Evolutionary conservation across 2,797 vertebrate genomes (phyloP), one percentile per base, ranked within the genome.

Genomic region (Diplodus puntazzo): DNA sequence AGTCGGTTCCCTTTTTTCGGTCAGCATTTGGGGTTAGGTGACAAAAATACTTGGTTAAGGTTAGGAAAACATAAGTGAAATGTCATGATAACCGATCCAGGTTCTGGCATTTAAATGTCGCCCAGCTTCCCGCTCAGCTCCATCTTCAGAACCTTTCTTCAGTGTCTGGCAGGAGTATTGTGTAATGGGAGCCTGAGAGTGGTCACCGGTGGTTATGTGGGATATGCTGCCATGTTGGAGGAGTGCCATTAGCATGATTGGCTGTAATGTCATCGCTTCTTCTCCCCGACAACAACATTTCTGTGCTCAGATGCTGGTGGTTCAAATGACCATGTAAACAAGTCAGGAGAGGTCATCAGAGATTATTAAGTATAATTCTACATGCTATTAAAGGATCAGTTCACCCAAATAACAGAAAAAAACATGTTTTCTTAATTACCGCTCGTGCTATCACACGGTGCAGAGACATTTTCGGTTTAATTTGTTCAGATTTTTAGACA

Each of bases 251-350:
- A 68, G 43, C 73, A 77, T 5, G 25, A 88, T 65, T 60, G 63
- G 62, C 64, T 80, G 79, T 69, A 67, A 86, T 69, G 66, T 82
- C 60, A 30, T 46, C 34, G 23, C 86, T 77, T 50, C 86, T 77
- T 79, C 70, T 77, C 81, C 75, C 70, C 59, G 75, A 71, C 78
- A 81, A 83, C 86, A 81, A 80, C 1, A 73, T 83, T 49, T 82
- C 61, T 75, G 46, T 67, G 49, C 58, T 58, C 21, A 21, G 63
- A 77, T 48, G 68, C 27, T n/a, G 21, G 6, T 25, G 58, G 65
- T 34, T 88, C 65, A 62, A 14, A 48, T 85, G 62, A 75, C 80
- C 78, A 23, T 55, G 85, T 84, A 84, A 82, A 80, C 81, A 84
- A 76, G 73, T 52, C 3, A n/a, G 14, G 20, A 80, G 73, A 77